These are phyloP conservation scores for Sitta europaea DNA, from an alignment of 2,113 vertebrate species.

Conservation along the genomic window DNA sequence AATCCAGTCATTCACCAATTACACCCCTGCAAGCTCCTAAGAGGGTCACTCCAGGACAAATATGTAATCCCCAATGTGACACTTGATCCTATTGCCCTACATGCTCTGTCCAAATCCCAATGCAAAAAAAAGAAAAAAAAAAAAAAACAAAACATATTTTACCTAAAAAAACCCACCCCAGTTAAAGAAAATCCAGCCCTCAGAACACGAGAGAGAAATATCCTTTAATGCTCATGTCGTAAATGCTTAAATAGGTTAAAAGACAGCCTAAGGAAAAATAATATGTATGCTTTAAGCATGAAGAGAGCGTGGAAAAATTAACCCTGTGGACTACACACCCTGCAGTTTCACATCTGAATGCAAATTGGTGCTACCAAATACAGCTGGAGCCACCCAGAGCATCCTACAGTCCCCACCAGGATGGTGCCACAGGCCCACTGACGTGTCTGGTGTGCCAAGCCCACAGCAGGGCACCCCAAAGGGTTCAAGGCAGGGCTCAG, in stretches of 20 bases:
- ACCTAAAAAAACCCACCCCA: neutral
- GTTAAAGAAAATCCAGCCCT: neutral
- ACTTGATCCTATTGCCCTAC: slow-evolving; percentile 55
- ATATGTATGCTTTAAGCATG: neutral
- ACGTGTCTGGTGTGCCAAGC: rapidly evolving
- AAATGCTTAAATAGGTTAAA: neutral
- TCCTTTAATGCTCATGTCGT: neutral
- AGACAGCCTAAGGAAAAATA: neutral
- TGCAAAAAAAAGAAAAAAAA: neutral
- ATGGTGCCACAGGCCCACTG: neutral
- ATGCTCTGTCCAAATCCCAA: slow-evolving; percentile 19
- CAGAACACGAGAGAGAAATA: neutral
- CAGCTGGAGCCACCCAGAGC: neutral
- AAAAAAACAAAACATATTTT: neutral
- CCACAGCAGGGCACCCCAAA: rapidly evolving
- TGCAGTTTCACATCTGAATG: neutral
- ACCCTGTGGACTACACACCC: rapidly evolving
- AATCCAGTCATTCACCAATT: slow-evolving; percentile 52
- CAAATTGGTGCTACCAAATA: neutral
- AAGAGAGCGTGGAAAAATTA: neutral
- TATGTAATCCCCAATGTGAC: slow-evolving; percentile 52
- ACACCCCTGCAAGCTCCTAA: slow-evolving; percentile 26
- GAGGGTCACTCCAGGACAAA: slow-evolving; percentile 48
- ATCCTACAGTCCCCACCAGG: rapidly evolving
- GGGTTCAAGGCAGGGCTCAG: rapidly evolving